These are phyloP conservation scores for Agelaius phoeniceus DNA, from an alignment of 2,113 vertebrate genomes.

Conservation along the genomic window DNA sequence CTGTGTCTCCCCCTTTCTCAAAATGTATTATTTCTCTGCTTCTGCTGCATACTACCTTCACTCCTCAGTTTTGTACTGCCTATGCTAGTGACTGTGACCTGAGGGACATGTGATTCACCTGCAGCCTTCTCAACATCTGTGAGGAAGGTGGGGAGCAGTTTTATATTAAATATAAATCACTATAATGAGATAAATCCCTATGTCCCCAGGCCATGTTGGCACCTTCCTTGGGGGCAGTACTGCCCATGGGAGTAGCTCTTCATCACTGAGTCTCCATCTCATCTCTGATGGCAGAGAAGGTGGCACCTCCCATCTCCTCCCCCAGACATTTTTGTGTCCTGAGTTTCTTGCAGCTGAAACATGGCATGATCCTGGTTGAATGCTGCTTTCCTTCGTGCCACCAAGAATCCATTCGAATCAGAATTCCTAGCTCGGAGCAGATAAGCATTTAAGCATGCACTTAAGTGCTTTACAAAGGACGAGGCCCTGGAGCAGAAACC, in stretches of 20 bases:
- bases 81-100: background rate
- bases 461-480: conserved; percentile 28
- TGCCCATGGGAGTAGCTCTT: background rate
- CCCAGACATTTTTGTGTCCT: background rate
- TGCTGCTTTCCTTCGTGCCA: background rate
- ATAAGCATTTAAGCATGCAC: conserved; percentile 56
- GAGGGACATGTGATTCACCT: background rate
- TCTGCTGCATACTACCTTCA: background rate
- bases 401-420: background rate
- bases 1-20: background rate
- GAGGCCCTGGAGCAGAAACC: conserved; percentile 41
- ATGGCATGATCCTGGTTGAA: background rate
- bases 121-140: background rate
- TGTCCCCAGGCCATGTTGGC: background rate
- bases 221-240: background rate
- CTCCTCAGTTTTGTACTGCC: background rate
- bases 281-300: background rate
- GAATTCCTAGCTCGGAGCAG: background rate
- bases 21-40: background rate
- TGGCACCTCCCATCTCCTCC: background rate
- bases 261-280: background rate
- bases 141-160: background rate
- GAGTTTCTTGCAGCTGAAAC: background rate
- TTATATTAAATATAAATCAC: background rate
- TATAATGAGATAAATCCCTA: background rate